Percentiles rank a stretch among this genome's conserved stretches.
Evolutionary conservation across 2,797 vertebrate species (phyloP).

Genomic region (Acanthornis magna): DNA sequence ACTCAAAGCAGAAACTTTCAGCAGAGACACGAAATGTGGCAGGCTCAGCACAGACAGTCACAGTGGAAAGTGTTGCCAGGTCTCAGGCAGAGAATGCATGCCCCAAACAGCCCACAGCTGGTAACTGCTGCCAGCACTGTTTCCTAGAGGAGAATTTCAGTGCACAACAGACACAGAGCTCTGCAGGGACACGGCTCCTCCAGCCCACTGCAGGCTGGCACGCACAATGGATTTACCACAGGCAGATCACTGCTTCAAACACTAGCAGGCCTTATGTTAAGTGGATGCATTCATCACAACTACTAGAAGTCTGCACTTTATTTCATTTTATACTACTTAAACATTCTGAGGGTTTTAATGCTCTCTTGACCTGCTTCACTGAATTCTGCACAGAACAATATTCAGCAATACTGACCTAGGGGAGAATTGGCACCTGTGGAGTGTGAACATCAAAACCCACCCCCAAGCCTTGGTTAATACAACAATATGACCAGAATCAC

Average conservation of each 20-base stretch:
- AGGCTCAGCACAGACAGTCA: not conserved
- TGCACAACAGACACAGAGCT: not conserved
- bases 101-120: not conserved
- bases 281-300: not conserved
- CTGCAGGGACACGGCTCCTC: not conserved
- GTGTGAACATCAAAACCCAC: not conserved
- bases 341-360: not conserved
- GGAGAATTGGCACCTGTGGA: not conserved
- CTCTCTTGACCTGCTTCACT: not conserved
- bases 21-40: not conserved
- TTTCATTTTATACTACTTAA: not conserved
- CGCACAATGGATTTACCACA: not conserved
- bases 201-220: not conserved
- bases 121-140: not conserved
- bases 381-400: not conserved
- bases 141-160: not conserved
- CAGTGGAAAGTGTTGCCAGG: not conserved
- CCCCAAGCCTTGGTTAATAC: not conserved
- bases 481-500: not conserved
- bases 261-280: not conserved
- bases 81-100: not conserved
- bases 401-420: not conserved
- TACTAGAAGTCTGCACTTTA: not conserved
- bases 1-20: not conserved
- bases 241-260: not conserved